phyloP scores from a whole-genome alignment of 2,113 vertebrate species.

The Otus sunia region DNA sequence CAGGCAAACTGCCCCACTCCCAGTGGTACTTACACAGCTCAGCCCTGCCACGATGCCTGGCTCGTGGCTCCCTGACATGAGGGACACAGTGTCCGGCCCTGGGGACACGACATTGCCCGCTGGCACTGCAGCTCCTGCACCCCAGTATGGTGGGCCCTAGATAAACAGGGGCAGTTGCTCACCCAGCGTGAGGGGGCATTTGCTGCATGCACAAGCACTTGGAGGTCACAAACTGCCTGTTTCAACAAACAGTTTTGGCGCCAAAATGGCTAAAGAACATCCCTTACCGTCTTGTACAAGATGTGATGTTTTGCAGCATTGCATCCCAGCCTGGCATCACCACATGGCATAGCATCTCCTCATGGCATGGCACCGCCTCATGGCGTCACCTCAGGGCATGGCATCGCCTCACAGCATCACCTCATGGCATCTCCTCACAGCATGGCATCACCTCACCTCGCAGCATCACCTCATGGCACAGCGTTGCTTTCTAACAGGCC shows the following conservation, averaged over 20 bases:
- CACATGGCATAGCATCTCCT: neutral
- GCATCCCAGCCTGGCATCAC: neutral
- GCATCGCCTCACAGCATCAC: rapidly evolving
- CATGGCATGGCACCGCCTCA: rapidly evolving
- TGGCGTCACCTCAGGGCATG: no score
- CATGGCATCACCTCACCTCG: rapidly evolving
- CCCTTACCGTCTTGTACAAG: neutral
- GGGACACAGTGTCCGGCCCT: rapidly evolving
- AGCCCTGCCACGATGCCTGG: rapidly evolving
- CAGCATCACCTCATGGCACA: rapidly evolving
- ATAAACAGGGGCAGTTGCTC: rapidly evolving
- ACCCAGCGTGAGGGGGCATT: neutral
- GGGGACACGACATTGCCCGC: rapidly evolving
- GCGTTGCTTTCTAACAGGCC: neutral
- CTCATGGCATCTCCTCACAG: neutral
- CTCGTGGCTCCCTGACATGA: neutral
- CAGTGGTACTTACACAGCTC: neutral
- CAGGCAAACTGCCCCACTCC: neutral
- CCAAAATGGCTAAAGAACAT: neutral
- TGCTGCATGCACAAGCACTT: rapidly evolving
- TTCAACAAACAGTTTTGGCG: neutral
- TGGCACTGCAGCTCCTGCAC: neutral
- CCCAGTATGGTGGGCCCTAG: rapidly evolving
- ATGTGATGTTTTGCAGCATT: neutral
- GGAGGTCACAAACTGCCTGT: neutral